A percentile compares a stretch with the other conserved stretches of the same genome.
Conservation (phyloP, 2,113 vertebrate genomes). For the Pomatostomus ruficeps region DNA sequence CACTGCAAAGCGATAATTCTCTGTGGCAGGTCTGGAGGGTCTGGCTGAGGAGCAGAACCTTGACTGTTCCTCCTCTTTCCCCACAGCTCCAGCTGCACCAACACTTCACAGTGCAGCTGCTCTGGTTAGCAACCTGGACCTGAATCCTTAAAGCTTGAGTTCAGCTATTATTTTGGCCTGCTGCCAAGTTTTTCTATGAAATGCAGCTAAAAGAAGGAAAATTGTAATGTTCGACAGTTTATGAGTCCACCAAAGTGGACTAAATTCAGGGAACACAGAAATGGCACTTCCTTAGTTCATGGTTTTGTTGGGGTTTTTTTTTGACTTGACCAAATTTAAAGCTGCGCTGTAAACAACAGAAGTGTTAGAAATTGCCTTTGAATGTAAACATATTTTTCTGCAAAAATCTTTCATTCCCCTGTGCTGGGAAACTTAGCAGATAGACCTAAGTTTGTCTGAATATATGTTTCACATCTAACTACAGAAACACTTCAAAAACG, state of each 20-base stretch:
- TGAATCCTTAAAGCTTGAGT: not conserved
- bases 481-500: not conserved
- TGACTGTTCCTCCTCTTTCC: not conserved
- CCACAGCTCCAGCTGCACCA: not conserved
- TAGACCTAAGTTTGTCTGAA: not conserved
- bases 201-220: not conserved
- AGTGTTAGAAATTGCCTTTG: not conserved
- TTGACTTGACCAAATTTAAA: not conserved
- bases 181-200: not conserved
- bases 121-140: not conserved
- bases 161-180: not conserved
- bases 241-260: not conserved
- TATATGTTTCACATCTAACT: not conserved
- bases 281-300: not conserved
- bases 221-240: not conserved
- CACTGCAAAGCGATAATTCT: not conserved
- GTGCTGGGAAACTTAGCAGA: not conserved
- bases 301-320: not conserved
- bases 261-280: conserved; percentile 1
- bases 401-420: not conserved
- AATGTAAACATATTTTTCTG: not conserved
- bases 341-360: not conserved
- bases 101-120: not conserved
- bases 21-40: not conserved
- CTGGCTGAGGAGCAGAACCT: not conserved